Evolutionary conservation across 23 tunicate genomes (phyloP).

Genomic region (Diplosoma virens): DNA sequence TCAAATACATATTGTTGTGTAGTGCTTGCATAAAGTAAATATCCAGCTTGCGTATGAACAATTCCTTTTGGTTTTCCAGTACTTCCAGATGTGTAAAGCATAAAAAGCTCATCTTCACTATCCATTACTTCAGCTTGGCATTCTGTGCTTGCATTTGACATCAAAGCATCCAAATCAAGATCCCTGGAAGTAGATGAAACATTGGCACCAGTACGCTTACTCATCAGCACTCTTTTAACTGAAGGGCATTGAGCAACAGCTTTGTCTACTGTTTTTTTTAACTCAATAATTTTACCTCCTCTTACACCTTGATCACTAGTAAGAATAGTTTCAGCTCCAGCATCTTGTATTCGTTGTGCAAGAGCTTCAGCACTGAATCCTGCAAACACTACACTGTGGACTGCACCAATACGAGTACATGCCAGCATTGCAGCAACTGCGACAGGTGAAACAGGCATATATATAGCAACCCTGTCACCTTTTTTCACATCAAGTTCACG

Average conservation of each 20-base stretch:
- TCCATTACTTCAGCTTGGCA: constrained; percentile 82
- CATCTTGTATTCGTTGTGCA: constrained; percentile 92
- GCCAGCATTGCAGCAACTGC: constrained; percentile 96
- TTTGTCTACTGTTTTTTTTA: constrained; percentile 80
- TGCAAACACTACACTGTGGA: constrained; percentile 96
- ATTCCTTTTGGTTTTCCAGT: constrained; percentile 99
- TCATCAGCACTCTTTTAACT: constrained; percentile 75
- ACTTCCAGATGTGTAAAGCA: constrained; percentile 99
- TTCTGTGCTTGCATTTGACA: constrained; percentile 18
- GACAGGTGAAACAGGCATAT: constrained; percentile 93
- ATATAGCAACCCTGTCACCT: constrained; percentile 94
- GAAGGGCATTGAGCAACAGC: constrained; percentile 79
- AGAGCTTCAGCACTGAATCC: constrained; percentile 93
- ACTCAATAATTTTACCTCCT: constrained; percentile 89
- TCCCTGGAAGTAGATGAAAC: constrained; percentile 41
- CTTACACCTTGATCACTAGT: constrained; percentile 85
- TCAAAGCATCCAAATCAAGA: constrained; percentile 72
- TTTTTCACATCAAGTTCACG: constrained; percentile 60
- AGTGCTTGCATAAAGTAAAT: constrained; percentile 75
- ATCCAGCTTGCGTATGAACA: constrained; percentile 91
- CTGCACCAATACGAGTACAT: constrained; percentile 95
- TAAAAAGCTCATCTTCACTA: constrained; percentile 85
- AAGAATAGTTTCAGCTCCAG: constrained; percentile 64
- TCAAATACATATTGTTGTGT: constrained; percentile 90
- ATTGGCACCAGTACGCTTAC: constrained; percentile 62